Base-by-base conservation (phyloP, 1,140 invertebrate genomes). In the Drosophila tristis region DNA sequence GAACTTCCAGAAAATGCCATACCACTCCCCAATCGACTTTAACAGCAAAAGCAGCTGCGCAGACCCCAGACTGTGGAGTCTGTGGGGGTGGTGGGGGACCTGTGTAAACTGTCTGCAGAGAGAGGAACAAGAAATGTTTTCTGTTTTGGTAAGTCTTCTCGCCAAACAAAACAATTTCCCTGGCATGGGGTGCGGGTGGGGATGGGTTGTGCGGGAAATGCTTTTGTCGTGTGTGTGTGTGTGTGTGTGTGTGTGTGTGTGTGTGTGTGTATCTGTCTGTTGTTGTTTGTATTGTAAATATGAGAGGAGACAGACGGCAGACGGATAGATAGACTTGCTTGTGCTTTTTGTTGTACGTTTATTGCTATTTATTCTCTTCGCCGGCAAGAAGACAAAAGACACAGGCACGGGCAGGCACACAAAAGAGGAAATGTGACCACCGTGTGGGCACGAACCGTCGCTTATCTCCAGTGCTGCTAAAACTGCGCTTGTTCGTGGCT, bases 401-500 rank as follows among this genome's bases (percentile, higher is more conserved):
- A n/a, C 42, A 29, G 44, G 11, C 6, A 26, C 43, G 16, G 23
- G 23, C 72, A 54, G 23, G 62, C 72, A 54, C 53, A 56, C 51
- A 56, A 64, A 74, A 75, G 71, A 74, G 53, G 59, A 76, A 78
- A 78, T 73, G 67, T 55, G 66, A 59, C 26, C 53, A 53, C 42
- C 75, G 76, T 76, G 31, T 61, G 58, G 63, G 77, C 72, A 70
- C 55, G 20, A 1, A 20, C 20, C 1, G 65, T 66, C 65, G 64
- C 59, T 43, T 72, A 71, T 71, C 68, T 72, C 57, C 78, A 84
- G 71, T 84, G 65, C 35, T 26, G 64, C n/a, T 53, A 61, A 79
- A 84, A 84, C 80, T 84, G 76, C 62, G 53, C 26, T 31, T 44
- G 11, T 72, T 61, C 65, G 67, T 84, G 80, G 60, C 59, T 72